phyloP scores from a whole-genome alignment of 2,797 vertebrate genomes.

The Neosilurus hyrtlii region DNA sequence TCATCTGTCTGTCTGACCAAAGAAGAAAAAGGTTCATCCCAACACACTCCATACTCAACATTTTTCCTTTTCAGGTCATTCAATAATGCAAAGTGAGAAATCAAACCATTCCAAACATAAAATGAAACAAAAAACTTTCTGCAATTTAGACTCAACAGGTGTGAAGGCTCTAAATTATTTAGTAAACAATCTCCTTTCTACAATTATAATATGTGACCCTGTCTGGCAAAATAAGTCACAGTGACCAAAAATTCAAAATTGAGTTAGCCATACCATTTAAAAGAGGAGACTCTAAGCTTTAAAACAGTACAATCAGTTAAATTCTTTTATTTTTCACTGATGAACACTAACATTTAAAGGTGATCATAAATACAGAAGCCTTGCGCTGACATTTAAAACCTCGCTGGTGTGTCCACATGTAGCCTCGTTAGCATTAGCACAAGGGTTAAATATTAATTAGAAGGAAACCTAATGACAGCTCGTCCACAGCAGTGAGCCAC shows the following conservation, averaged over 20 bases:
- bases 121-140: neutral
- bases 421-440: constrained; percentile 35
- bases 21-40: neutral
- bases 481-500: constrained; percentile 10
- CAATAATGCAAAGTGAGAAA: neutral
- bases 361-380: neutral
- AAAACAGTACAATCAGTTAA: neutral
- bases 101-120: neutral
- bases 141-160: neutral
- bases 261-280: too few species aligned
- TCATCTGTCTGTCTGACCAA: neutral
- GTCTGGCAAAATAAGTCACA: too few species aligned
- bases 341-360: neutral
- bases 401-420: neutral
- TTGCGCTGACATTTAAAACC: constrained; percentile 37
- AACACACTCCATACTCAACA: neutral
- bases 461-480: constrained; percentile 14
- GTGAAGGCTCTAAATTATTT: neutral
- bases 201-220: neutral
- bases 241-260: too few species aligned
- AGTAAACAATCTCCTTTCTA: neutral
- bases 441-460: constrained; percentile 42
- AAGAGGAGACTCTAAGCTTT: too few species aligned
- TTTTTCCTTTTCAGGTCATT: neutral
- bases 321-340: neutral